Percentiles rank a stretch among this genome's conserved stretches.
Conservation (phyloP, 2,888 invertebrate genomes). For the Lasioglossum lativentre region DNA sequence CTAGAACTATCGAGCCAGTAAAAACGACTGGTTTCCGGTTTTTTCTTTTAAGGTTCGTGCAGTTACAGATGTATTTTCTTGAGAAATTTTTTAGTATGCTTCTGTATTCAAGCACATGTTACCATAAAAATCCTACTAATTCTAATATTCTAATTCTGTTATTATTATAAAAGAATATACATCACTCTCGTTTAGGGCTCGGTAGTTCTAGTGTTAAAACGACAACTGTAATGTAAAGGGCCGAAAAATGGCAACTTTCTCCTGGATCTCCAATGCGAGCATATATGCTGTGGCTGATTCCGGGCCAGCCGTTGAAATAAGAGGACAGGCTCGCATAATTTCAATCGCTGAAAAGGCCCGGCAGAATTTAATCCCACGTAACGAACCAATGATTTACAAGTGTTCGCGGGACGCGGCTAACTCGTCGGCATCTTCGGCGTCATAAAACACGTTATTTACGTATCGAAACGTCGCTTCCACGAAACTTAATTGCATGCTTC, state of each 20-base stretch:
- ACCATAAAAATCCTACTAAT: no score
- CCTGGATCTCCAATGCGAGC: background rate
- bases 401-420: background rate
- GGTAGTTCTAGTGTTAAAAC: no score
- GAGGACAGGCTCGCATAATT: background rate
- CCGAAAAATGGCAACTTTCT: background rate
- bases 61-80: no score
- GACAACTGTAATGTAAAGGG: background rate
- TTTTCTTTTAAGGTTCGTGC: no score
- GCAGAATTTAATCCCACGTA: slow-evolving; percentile 3
- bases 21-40: no score
- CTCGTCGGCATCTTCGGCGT: background rate
- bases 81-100: no score
- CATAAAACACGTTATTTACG: slow-evolving; percentile 32
- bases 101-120: no score
- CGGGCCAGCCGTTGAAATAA: background rate
- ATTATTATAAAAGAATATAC: no score
- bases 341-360: background rate
- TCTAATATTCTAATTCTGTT: no score
- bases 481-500: slow-evolving; percentile 26
- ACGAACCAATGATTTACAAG: slow-evolving; percentile 30
- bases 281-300: background rate
- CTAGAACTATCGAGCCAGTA: no score
- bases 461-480: slow-evolving; percentile 31
- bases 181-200: no score